A percentile compares a stretch with the other conserved stretches of the same genome.
phyloP scores from a whole-genome alignment of 2,113 vertebrate species.

The Ursus arctos region DNA sequence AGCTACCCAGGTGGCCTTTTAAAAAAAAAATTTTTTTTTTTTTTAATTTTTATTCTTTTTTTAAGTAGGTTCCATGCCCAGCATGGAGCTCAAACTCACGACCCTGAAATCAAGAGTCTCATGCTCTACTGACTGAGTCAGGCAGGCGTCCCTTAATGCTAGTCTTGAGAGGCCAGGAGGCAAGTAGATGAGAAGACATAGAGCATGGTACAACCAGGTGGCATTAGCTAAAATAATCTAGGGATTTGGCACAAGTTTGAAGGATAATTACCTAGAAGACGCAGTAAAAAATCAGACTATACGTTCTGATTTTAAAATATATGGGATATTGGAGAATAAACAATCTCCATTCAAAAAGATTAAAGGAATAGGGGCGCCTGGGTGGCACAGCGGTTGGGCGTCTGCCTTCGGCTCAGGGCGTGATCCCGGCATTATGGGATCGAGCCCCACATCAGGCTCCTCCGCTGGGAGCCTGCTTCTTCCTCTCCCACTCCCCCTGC shows the following conservation, averaged over 20 bases:
- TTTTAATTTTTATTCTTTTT: background rate
- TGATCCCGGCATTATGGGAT: too few relatives aligned
- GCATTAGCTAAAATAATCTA: background rate
- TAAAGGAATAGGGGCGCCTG: background rate
- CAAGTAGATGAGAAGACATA: background rate
- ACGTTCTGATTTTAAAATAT: background rate
- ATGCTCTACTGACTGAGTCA: background rate
- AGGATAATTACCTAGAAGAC: background rate
- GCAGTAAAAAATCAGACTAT: background rate
- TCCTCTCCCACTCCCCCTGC: too few relatives aligned
- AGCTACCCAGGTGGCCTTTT: background rate
- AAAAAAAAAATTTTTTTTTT: background rate
- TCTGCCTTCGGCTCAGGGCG: too few relatives aligned
- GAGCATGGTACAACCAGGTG: background rate
- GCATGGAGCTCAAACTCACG: background rate
- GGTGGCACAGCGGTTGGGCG: too few relatives aligned
- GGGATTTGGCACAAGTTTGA: background rate
- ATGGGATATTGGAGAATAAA: background rate
- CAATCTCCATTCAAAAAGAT: background rate
- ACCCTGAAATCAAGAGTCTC: background rate
- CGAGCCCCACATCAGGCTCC: too few relatives aligned
- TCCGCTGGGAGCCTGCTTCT: too few relatives aligned
- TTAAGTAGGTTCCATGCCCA: background rate
- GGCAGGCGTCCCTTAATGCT: background rate
- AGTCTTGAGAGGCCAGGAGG: background rate